phyloP scores from a whole-genome alignment of 2,888 invertebrate species.

The Neocrepidodera transversa region DNA sequence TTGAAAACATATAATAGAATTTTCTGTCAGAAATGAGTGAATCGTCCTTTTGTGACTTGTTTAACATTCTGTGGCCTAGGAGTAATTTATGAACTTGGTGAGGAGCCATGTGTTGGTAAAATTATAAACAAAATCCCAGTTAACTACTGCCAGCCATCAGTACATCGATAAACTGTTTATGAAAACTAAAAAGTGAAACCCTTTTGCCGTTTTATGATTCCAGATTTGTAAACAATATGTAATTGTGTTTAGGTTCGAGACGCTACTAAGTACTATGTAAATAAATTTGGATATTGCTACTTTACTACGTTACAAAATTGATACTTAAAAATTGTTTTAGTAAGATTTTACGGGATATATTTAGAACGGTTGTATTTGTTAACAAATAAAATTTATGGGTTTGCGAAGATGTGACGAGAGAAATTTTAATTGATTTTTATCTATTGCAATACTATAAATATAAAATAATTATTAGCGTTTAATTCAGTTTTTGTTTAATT shows the following conservation, averaged over 20 bases:
- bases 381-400: no score
- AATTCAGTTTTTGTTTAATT: no score
- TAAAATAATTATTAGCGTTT: no score
- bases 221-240: slow-evolving; percentile 43
- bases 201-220: slow-evolving; percentile 43
- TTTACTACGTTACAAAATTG: not conserved
- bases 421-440: no score
- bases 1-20: slow-evolving; percentile 35
- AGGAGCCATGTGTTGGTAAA: slow-evolving; percentile 46
- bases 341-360: no score
- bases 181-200: slow-evolving; percentile 42
- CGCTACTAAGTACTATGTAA: slow-evolving; percentile 32
- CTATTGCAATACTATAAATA: no score
- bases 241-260: slow-evolving; percentile 42
- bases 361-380: no score
- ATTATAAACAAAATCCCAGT: slow-evolving; percentile 45
- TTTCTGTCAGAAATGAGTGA: slow-evolving; percentile 35
- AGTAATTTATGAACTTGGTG: slow-evolving; percentile 45
- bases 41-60: slow-evolving; percentile 38
- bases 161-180: slow-evolving; percentile 43
- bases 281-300: slow-evolving; percentile 27
- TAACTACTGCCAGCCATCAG: slow-evolving; percentile 38
- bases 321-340: not conserved
- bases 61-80: slow-evolving; percentile 36
- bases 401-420: no score